phyloP scores from a whole-genome alignment of 1,140 invertebrate species.

The Cydia fagiglandana region DNA sequence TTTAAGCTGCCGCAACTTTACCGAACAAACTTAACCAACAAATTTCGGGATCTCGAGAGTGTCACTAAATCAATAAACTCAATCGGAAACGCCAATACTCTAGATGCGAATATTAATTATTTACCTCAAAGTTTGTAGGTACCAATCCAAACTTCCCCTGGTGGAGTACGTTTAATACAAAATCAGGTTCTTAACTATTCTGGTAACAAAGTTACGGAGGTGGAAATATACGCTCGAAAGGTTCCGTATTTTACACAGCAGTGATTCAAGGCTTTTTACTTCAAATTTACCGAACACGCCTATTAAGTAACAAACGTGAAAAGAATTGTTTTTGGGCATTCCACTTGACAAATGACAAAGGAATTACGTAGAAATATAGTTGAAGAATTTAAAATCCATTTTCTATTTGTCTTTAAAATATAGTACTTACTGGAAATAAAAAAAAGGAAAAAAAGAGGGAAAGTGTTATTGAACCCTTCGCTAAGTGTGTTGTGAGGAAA shows the following conservation, averaged over 20 bases:
- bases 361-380: no score
- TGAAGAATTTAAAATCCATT: no score
- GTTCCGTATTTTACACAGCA: no score
- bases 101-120: slow-evolving; percentile 22
- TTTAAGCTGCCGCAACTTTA: neutral
- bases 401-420: no score
- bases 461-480: neutral
- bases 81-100: slow-evolving; percentile 1
- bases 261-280: no score
- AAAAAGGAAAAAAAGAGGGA: neutral
- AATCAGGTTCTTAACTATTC: no score
- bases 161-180: neutral
- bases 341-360: no score
- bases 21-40: slow-evolving; percentile 3
- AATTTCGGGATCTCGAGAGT: neutral
- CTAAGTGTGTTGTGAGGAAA: neutral
- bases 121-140: slow-evolving; percentile 8
- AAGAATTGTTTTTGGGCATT: no score
- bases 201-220: no score
- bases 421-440: neutral
- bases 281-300: no score
- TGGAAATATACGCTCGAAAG: no score
- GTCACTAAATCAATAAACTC: slow-evolving; percentile 13
- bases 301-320: no score
- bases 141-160: slow-evolving; percentile 2